phyloP scores from a whole-genome alignment of 2,797 vertebrate genomes.

The Miichthys miiuy region DNA sequence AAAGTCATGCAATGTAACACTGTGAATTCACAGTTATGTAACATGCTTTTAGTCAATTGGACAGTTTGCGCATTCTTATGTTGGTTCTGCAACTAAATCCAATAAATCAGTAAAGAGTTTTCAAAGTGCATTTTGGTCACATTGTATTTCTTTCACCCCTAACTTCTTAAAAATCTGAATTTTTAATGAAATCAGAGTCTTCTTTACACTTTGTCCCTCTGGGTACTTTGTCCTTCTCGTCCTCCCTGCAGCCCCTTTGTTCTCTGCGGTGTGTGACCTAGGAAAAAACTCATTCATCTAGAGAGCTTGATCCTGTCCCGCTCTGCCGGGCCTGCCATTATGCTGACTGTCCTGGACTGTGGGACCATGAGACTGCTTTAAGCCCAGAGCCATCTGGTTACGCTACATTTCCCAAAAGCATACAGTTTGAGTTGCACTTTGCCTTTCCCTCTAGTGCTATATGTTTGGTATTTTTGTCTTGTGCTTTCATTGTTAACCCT shows the following conservation, averaged over 20 bases:
- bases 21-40: not conserved
- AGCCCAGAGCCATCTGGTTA: conserved; percentile 54
- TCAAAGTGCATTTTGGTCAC: not conserved
- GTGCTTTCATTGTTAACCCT: not conserved
- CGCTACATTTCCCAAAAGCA: conserved; percentile 48
- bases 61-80: not conserved
- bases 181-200: conserved; percentile 16
- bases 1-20: not conserved
- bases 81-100: not conserved
- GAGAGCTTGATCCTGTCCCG: conserved; percentile 59
- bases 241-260: not conserved
- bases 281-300: conserved; percentile 50
- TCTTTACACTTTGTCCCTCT: conserved; percentile 5
- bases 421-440: conserved; percentile 22
- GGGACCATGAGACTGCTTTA: conserved; percentile 17
- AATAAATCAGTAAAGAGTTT: not conserved
- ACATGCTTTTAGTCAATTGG: not conserved
- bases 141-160: not conserved
- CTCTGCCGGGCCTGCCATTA: conserved; percentile 30
- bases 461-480: not conserved
- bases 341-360: conserved; percentile 49
- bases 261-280: conserved; percentile 36
- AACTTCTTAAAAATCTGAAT: not conserved
- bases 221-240: conserved; percentile 23
- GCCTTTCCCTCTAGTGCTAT: conserved; percentile 20